Conservation (phyloP, 2,113 vertebrate genomes). For the Myotis brandtii region DNA sequence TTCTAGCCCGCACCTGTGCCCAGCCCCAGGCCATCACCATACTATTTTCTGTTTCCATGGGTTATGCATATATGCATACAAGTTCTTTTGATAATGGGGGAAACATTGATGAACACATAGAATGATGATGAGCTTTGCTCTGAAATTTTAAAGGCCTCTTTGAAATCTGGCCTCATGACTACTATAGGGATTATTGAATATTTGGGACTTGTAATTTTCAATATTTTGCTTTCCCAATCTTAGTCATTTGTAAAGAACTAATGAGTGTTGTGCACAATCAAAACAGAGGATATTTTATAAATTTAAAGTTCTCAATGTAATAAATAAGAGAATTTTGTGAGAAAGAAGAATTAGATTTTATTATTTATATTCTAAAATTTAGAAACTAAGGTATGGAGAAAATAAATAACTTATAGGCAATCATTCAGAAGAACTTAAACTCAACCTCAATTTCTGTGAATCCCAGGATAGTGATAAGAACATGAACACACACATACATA, state of each 20-base stretch:
- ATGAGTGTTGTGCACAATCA: background rate
- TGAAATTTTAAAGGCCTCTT: background rate
- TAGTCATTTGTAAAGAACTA: background rate
- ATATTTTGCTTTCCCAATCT: background rate
- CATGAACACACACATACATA: background rate
- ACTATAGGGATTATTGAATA: background rate
- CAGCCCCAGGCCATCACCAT: no score
- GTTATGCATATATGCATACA: no score
- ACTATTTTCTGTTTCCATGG: no score
- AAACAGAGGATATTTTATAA: background rate
- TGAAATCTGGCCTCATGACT: background rate
- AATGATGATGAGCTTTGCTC: background rate
- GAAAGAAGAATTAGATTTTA: background rate
- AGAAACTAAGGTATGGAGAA: background rate
- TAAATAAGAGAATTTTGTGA: background rate
- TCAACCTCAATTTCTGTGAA: background rate
- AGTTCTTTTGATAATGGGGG: background rate
- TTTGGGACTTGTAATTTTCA: background rate
- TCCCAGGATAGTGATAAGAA: background rate
- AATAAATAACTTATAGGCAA: background rate
- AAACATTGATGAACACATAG: background rate
- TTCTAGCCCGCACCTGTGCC: no score
- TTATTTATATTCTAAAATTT: conserved; percentile 28
- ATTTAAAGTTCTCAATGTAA: background rate
- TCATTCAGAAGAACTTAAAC: background rate